Evolutionary conservation across 2,113 vertebrate genomes (phyloP).

Genomic region (Hippocampus barbouri): DNA sequence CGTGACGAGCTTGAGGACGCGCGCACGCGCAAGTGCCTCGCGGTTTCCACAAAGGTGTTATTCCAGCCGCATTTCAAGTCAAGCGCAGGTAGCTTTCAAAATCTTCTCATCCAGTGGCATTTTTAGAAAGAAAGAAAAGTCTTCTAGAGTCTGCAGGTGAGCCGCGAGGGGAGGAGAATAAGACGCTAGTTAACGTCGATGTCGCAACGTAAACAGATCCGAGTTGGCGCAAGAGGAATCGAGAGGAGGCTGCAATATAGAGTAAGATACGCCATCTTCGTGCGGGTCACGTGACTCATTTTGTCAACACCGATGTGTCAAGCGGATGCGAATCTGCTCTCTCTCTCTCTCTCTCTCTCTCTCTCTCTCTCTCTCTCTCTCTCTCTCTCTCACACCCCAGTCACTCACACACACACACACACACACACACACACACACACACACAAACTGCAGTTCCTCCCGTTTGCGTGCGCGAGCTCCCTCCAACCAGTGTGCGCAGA

Average conservation of each 20-base stretch:
- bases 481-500: constrained; percentile 14
- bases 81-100: constrained; percentile 3
- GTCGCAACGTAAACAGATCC: constrained; percentile 10
- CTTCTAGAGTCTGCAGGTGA: constrained; percentile 17
- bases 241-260: constrained; percentile 51
- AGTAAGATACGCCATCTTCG: constrained; percentile 70
- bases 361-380: not conserved
- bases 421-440: constrained; percentile 2
- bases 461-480: constrained; percentile 1
- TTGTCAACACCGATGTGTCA: constrained; percentile 69
- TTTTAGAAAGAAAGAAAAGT: not conserved
- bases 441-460: constrained; percentile 36
- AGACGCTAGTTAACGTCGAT: constrained; percentile 30
- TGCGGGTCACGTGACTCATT: constrained; percentile 66
- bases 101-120: not conserved
- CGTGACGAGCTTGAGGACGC: constrained; percentile 58
- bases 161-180: constrained; percentile 9
- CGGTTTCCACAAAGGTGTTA: constrained; percentile 38
- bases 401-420: constrained; percentile 12
- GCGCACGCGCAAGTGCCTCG: constrained; percentile 5
- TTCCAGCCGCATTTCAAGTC: constrained; percentile 37
- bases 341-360: constrained; percentile 17
- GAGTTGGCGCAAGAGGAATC: constrained; percentile 33
- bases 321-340: constrained; percentile 51
- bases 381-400: too few relatives aligned